A percentile compares a stretch with the other conserved stretches of the same genome.
These are phyloP conservation scores for Trichoplusia ni DNA, from an alignment of 1,140 invertebrate genomes.

Conservation along the genomic window DNA sequence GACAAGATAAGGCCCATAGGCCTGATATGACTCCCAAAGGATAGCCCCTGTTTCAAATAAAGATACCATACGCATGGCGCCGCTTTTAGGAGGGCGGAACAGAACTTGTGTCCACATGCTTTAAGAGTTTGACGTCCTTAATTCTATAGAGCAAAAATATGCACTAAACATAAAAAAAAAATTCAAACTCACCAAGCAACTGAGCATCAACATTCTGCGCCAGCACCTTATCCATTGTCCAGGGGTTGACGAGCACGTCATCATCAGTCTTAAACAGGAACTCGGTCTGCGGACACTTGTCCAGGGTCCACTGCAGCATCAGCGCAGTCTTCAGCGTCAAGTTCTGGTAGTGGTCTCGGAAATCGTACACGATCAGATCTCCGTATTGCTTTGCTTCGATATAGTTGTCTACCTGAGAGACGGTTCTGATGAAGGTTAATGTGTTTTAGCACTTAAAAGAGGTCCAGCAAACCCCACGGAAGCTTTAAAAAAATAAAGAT, in stretches of 20 bases:
- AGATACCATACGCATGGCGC: no score
- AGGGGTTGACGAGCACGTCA: slow-evolving; percentile 88
- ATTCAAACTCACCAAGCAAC: slow-evolving; percentile 47
- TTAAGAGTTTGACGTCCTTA: no score
- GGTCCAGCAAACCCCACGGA: no score
- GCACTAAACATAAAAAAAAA: not conserved
- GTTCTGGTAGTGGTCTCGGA: slow-evolving; percentile 90
- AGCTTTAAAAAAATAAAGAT: no score
- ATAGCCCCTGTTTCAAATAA: no score
- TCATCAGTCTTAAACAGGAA: slow-evolving; percentile 89
- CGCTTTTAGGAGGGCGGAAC: no score
- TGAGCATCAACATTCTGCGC: slow-evolving; percentile 56
- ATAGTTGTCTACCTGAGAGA: slow-evolving; percentile 65
- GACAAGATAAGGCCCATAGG: no score
- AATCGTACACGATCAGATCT: slow-evolving; percentile 82
- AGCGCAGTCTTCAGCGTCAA: slow-evolving; percentile 91
- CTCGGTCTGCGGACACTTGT: slow-evolving; percentile 83
- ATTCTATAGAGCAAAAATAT: no score
- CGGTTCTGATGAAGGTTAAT: not conserved
- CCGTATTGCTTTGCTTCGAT: slow-evolving; percentile 64
- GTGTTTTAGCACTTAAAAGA: not conserved
- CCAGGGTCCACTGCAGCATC: slow-evolving; percentile 87
- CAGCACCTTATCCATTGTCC: slow-evolving; percentile 84
- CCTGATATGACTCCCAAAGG: no score
- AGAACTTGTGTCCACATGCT: no score